Base-by-base conservation (phyloP, 2,888 invertebrate genomes). In the Stramonita haemastoma region DNA sequence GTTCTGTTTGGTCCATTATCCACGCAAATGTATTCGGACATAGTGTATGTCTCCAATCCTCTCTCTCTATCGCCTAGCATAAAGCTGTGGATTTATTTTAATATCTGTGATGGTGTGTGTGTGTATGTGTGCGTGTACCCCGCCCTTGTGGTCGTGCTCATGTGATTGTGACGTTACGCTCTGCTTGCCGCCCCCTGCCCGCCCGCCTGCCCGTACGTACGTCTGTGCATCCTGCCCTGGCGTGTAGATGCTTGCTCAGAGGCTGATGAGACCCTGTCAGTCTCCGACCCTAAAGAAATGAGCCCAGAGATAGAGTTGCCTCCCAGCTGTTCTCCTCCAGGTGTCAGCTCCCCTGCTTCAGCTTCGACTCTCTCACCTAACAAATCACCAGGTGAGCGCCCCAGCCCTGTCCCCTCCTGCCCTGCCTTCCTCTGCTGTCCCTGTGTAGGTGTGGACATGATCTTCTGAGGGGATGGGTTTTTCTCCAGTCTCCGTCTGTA, bases 261-360 rank as follows among this genome's bases (percentile, higher is more conserved):
- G 66, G n/a, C 89, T 79, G 90, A 89, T n/a, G 77, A 57, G 32
- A 56, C 88, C 11, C 70, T 85, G 81, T 83, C 36, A 36, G 36
- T 83, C 36, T 46, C 29, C 86, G 84, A 87, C 87, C 86, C 46
- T 88, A 84, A 73, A 57, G 90, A 89, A 83, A 89, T 85, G 70
- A 87, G 86, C 66, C 83, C 87, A 77, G 83, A 81, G 22, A 57
- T 32, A 84, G 91, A 90, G 56, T 56, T 85, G 60, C 81, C 89
- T 81, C 83, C 88, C 36, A 34, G 85, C 77, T 79, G 73, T 34
- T 46, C 88, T 83, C 79, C 88, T 83, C 79, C 88, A 57, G 83
- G 70, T 79, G 89, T 86, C 83, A 73, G 87, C 89, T 90, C 89
- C 57, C 87, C 90, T 89, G 89, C 90, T 89, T 90, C 89, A 70